Evolutionary conservation across 1,140 invertebrate genomes (phyloP), one percentile per base, ranked within the genome.

Genomic region (Ceratitis capitata): DNA sequence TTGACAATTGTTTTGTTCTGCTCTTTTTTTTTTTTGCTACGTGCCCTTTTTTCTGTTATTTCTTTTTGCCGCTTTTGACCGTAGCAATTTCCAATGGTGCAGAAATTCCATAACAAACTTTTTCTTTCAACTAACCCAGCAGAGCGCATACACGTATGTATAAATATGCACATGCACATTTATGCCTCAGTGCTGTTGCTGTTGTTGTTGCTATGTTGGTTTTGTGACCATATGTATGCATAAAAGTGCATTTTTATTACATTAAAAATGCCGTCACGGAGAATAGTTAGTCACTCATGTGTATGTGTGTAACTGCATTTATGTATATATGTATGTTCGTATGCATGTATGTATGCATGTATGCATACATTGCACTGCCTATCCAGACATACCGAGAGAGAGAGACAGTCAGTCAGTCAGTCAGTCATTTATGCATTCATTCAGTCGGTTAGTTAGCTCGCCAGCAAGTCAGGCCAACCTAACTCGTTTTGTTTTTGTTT

Each of bases 51-150:
- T n/a, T n/a, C n/a, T n/a, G n/a, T n/a, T n/a, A n/a, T n/a, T n/a
- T n/a, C n/a, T n/a, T 29, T n/a, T 26, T 26, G 26, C 56, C 19
- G 12, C 26, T 61, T 61, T 61, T 26, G 58, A 29, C 26, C 26
- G 26, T 32, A 26, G 58, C 23, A 69, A 35, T 69, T n/a, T 1
- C 14, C 61, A 14, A 29, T 19, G 29, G 61, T 35, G 29, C 61
- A 69, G 26, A 61, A 69, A 69, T 69, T 39, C 61, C 61, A 69
- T 69, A 35, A 29, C 29, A 69, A 61, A 61, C 58, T 61, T 61
- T 61, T 61, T 61, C 58, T 61, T 32, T 7, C 61, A 69, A 32
- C 26, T 6, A 35, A 29, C 61, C 16, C 29, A 69, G 29, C 35
- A 19, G 39, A 56, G 19, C 23, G 51, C 51, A 5, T 14, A 2